Evolutionary conservation across 35 echinoderm and acorn worm genomes (phyloP).

Genomic region (Apostichopus parvimensis): DNA sequence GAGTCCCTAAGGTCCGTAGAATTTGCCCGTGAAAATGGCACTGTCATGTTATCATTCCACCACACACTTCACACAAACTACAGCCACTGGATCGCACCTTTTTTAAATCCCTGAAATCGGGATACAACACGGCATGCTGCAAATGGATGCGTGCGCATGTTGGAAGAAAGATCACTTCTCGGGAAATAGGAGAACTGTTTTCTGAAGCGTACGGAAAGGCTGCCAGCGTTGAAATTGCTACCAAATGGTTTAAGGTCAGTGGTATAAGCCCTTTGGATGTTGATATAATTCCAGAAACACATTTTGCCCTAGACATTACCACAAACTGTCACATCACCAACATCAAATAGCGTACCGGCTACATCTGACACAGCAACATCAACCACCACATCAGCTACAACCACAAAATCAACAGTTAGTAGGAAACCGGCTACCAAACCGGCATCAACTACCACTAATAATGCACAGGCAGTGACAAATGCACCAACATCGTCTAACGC

Average conservation of each 20-base stretch:
- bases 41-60: constrained; percentile 18
- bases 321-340: neutral
- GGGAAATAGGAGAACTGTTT: neutral
- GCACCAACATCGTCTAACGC: neutral
- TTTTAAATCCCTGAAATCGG: constrained; percentile 15
- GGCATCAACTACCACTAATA: neutral
- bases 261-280: neutral
- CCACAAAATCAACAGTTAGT: no score
- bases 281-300: neutral
- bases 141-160: constrained; percentile 26
- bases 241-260: neutral
- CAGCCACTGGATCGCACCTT: constrained; percentile 43
- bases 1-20: neutral
- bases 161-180: neutral
- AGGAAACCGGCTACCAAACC: neutral
- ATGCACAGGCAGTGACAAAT: neutral
- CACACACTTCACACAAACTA: constrained; percentile 27
- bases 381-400: neutral
- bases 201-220: neutral
- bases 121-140: constrained; percentile 10
- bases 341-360: neutral
- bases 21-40: neutral
- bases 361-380: neutral
- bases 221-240: neutral
- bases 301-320: neutral